Percentiles rank a stretch among this genome's conserved stretches.
Evolutionary conservation across 2,113 vertebrate species (phyloP).

Genomic region (Dissostichus mawsoni): DNA sequence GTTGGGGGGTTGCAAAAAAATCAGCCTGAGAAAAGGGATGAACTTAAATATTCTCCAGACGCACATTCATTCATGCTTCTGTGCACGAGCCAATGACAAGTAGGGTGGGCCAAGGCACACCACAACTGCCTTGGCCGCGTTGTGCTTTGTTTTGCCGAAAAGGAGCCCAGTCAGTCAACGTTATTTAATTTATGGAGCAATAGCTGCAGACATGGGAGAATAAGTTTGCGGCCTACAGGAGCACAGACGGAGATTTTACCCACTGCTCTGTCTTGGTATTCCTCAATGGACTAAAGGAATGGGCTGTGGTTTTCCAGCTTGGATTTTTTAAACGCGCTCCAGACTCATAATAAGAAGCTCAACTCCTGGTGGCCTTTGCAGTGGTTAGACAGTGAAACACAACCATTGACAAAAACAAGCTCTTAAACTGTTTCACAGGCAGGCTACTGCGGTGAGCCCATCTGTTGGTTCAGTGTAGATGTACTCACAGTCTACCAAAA

Average conservation of each 20-base stretch:
- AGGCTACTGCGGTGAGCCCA: conserved; percentile 60
- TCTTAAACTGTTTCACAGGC: conserved; percentile 55
- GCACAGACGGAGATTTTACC: too few relatives aligned
- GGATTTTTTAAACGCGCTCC: conserved; percentile 40
- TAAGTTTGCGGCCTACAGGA: too few relatives aligned
- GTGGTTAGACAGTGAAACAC: conserved; percentile 58
- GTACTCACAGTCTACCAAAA: conserved; percentile 32
- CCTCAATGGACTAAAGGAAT: conserved; percentile 10
- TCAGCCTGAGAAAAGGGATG: not conserved
- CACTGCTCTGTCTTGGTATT: too few relatives aligned
- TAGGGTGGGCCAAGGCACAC: conserved; percentile 43
- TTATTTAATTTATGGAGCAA: conserved; percentile 33
- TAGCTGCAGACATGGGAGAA: conserved; percentile 29
- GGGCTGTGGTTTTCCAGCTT: conserved; percentile 29
- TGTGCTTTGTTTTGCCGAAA: conserved; percentile 28
- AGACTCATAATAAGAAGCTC: conserved; percentile 50
- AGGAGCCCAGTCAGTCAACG: not conserved
- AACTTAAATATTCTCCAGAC: conserved; percentile 54
- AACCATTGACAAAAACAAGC: conserved; percentile 62
- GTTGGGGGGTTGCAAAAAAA: conserved; percentile 8
- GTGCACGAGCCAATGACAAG: conserved; percentile 59
- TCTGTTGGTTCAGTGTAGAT: conserved; percentile 41
- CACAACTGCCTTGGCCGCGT: conserved; percentile 27
- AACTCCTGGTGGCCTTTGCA: conserved; percentile 56
- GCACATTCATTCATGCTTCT: conserved; percentile 57